phyloP scores from a whole-genome alignment of 2,797 vertebrate species.

The Aselliscus stoliczkanus region DNA sequence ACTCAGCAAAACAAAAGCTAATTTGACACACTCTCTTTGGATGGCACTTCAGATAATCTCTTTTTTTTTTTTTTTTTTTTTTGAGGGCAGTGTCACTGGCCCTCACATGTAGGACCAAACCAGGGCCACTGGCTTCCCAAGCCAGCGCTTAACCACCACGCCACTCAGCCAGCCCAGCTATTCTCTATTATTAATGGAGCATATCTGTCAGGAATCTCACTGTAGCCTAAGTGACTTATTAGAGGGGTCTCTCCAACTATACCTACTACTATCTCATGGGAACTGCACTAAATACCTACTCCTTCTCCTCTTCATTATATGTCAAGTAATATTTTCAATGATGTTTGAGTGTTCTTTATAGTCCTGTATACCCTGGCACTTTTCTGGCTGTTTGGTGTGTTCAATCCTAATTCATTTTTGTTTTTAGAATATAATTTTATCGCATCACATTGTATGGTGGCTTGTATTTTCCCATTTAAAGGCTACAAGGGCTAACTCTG shows the following conservation, averaged over 20 bases:
- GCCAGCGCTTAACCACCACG: too few relatives aligned
- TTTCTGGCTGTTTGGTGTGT: background rate
- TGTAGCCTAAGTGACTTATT: background rate
- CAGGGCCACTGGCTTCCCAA: too few relatives aligned
- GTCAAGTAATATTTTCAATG: background rate
- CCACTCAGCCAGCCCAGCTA: too few relatives aligned
- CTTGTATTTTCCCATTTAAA: background rate
- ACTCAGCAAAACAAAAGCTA: background rate
- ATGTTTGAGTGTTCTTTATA: background rate
- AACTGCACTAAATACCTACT: background rate
- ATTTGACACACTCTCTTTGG: background rate
- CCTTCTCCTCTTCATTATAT: background rate
- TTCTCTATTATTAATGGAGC: background rate
- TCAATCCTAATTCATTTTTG: background rate
- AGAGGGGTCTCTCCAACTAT: background rate
- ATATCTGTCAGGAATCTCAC: background rate
- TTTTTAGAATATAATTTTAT: background rate
- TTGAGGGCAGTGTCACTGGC: too few relatives aligned
- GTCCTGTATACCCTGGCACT: background rate
- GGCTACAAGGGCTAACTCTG: background rate
- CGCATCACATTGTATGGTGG: background rate
- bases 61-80: too few relatives aligned
- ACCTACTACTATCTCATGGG: background rate
- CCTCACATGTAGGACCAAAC: too few relatives aligned
- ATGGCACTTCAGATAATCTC: background rate